Conservation (phyloP, 2,113 vertebrate genomes). For the Delphinapterus leucas region DNA sequence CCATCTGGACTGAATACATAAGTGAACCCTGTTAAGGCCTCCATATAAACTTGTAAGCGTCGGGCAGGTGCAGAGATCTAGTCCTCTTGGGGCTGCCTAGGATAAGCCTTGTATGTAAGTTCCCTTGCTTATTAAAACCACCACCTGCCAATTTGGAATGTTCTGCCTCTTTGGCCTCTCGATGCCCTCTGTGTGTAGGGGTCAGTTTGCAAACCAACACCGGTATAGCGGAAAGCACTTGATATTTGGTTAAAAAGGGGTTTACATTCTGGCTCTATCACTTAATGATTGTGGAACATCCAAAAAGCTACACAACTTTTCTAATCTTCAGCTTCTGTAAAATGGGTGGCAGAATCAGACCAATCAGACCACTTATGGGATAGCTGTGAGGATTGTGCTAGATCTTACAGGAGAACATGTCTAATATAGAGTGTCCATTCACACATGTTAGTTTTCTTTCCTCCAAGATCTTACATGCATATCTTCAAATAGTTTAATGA, state of each 20-base stretch:
- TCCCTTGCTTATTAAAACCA: not conserved
- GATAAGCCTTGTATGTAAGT: not conserved
- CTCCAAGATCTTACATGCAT: not conserved
- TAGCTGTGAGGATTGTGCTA: not conserved
- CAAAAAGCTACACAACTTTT: not conserved
- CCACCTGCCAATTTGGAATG: not conserved
- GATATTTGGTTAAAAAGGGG: not conserved
- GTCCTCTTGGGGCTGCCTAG: not conserved
- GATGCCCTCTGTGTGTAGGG: not conserved
- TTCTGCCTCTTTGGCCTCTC: not conserved
- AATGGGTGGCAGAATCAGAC: not conserved
- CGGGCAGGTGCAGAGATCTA: not conserved
- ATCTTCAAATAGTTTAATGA: constrained; percentile 2
- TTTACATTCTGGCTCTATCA: not conserved
- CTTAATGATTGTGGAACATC: not conserved
- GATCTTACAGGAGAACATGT: not conserved
- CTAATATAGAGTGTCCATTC: not conserved
- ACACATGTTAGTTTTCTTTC: not conserved
- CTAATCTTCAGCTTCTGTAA: not conserved
- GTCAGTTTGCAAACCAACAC: not conserved
- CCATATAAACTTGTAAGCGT: not conserved
- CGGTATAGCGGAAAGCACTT: fast-evolving
- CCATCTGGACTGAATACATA: not conserved
- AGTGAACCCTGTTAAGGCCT: not conserved
- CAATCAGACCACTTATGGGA: not conserved